phyloP scores from a whole-genome alignment of 2,113 vertebrate genomes.

The Odontesthes bonariensis region DNA sequence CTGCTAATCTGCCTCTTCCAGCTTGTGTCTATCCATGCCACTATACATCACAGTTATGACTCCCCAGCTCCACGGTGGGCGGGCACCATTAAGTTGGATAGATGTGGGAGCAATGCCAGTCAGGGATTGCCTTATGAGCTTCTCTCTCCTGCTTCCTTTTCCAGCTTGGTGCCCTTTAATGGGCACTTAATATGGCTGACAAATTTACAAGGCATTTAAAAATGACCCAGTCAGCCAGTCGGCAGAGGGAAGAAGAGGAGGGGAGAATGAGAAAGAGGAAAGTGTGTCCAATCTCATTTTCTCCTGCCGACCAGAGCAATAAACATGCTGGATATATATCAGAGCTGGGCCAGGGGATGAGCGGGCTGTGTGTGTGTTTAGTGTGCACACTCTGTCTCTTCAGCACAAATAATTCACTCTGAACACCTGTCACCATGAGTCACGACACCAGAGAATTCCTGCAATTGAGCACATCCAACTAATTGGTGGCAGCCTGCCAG shows the following conservation, averaged over 20 bases:
- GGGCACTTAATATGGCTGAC: slow-evolving; percentile 83
- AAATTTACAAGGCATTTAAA: slow-evolving; percentile 85
- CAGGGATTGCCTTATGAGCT: slow-evolving; percentile 63
- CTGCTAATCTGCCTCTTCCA: slow-evolving; percentile 69
- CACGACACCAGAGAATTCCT: slow-evolving; percentile 82
- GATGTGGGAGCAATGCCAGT: slow-evolving; percentile 67
- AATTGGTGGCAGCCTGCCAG: slow-evolving; percentile 90
- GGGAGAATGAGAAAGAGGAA: slow-evolving; percentile 56
- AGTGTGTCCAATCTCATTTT: slow-evolving; percentile 76
- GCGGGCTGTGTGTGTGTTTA: slow-evolving; percentile 31
- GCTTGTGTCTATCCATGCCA: slow-evolving; percentile 57
- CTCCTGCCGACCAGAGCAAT: slow-evolving; percentile 70
- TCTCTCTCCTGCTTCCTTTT: slow-evolving; percentile 62
- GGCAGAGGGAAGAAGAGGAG: slow-evolving; percentile 53
- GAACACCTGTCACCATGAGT: slow-evolving; percentile 85
- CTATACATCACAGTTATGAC: slow-evolving; percentile 67
- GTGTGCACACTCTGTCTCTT: slow-evolving; percentile 41
- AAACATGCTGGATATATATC: slow-evolving; percentile 78
- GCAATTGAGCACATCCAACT: slow-evolving; percentile 88
- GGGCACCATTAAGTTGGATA: slow-evolving; percentile 70
- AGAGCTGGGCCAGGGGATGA: slow-evolving; percentile 57
- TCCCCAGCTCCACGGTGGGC: slow-evolving; percentile 61
- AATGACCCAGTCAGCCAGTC: slow-evolving; percentile 80
- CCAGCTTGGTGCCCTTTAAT: slow-evolving; percentile 79
- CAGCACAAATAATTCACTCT: slow-evolving; percentile 73